Conservation (phyloP, 2,888 invertebrate genomes). For the Parnassius glacialis region DNA sequence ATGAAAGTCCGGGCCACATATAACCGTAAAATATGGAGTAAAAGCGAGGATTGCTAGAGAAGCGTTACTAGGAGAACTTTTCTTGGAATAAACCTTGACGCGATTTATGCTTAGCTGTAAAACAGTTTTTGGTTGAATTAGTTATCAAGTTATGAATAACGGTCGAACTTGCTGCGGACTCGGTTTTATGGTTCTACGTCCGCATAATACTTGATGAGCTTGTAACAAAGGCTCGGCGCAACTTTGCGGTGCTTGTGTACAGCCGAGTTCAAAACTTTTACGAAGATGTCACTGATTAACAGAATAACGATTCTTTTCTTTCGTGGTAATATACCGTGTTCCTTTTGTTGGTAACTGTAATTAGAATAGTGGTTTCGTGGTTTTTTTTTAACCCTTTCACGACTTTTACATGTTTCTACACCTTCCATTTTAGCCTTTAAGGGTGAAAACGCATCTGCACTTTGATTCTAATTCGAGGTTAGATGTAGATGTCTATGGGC, state of each 20-base stretch:
- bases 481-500: no score
- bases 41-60: slow-evolving; percentile 17
- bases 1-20: slow-evolving; percentile 16
- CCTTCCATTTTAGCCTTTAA: no score
- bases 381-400: no score
- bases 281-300: slow-evolving; percentile 6
- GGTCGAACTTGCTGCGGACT: slow-evolving; percentile 45
- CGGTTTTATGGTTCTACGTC: slow-evolving; percentile 35
- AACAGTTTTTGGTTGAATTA: slow-evolving; percentile 62
- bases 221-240: slow-evolving; percentile 19
- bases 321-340: not conserved
- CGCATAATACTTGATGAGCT: slow-evolving; percentile 31
- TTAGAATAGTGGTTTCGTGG: no score
- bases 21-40: slow-evolving; percentile 24
- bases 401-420: no score
- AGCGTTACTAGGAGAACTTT: slow-evolving; percentile 31
- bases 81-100: slow-evolving; percentile 46
- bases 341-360: no score
- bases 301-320: slow-evolving; percentile 5
- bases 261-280: slow-evolving; percentile 1
- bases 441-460: no score
- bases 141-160: slow-evolving; percentile 63
- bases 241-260: slow-evolving; percentile 4
- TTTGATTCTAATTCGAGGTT: no score
- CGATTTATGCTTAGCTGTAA: slow-evolving; percentile 67